Evolutionary conservation across 2,797 vertebrate genomes (phyloP), one percentile per base, ranked within the genome.

Genomic region (Enteromius radiatus): DNA sequence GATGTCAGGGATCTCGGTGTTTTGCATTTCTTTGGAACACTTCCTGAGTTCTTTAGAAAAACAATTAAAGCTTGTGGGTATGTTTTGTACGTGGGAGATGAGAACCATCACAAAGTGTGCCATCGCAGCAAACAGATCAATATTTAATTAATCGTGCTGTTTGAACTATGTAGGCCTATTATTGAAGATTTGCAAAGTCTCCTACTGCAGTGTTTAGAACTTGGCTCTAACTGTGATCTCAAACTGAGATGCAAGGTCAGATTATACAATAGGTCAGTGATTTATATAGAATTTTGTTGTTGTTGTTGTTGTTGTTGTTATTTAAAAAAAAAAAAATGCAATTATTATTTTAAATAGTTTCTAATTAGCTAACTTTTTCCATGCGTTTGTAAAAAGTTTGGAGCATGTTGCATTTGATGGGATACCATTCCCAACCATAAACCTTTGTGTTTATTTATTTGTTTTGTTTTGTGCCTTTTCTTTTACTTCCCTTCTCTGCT

Each of bases 121-220:
- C 73, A 63, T 76, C 5, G 84, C 67, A 80, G 73, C 64, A 80
- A 75, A 82, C 68, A 47, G 79, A 89, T 89, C 88, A 80, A 87
- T 87, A 89, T 84, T 52, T 86, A 83, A 86, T 87, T 87, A 86
- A 82, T 81, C 38, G 12, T 69, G 76, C 49, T 26, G 71, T 83
- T 83, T 84, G 78, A 86, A 78, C 74, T 84, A 86, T 69, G 79
- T 64, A 28, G 61, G 63, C 47, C 70, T 67, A 41, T 85, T 87
- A 85, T 84, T 67, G 77, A 70, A 43, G 59, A 45, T 76, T 80
- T 85, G 68, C 76, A 78, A 21, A 61, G 69, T 38, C 54, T 64
- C 49, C 21, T 82, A 79, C 47, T 41, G 36, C 61, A 49, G 70
- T 79, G 68, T 74, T 84, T 81, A 78, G 75, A 65, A 82, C 67